Conservation (phyloP, 2,797 vertebrate species). For the Acanthurus tractus region DNA sequence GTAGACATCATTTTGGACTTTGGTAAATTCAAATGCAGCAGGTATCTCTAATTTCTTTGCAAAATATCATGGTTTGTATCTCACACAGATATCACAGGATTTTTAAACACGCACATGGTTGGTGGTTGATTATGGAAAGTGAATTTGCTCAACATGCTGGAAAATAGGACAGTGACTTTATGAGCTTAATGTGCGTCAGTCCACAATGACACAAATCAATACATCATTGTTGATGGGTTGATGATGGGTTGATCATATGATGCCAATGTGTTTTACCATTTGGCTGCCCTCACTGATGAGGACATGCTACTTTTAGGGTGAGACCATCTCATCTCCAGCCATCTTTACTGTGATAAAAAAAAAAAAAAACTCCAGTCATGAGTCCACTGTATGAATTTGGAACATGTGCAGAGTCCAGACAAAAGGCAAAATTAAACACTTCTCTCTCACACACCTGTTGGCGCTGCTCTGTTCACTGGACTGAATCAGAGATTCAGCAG, state of each 20-base stretch:
- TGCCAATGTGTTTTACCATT: neutral
- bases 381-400: neutral
- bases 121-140: neutral
- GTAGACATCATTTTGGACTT: neutral
- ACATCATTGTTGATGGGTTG: neutral
- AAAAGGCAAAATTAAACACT: neutral
- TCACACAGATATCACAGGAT: neutral
- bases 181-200: neutral
- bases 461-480: slow-evolving; percentile 28
- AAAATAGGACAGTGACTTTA: neutral
- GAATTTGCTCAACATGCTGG: neutral
- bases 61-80: neutral
- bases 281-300: neutral
- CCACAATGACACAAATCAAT: neutral
- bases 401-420: neutral
- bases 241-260: neutral
- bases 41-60: neutral
- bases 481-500: slow-evolving; percentile 36
- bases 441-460: slow-evolving; percentile 30
- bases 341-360: neutral
- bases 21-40: neutral
- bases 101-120: neutral
- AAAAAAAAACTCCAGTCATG: neutral
- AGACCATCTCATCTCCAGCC: neutral
- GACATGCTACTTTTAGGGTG: neutral